Percentiles rank a stretch among this genome's conserved stretches.
These are phyloP conservation scores for Meandrusa payeni DNA, from an alignment of 2,888 invertebrate genomes.

Conservation along the genomic window DNA sequence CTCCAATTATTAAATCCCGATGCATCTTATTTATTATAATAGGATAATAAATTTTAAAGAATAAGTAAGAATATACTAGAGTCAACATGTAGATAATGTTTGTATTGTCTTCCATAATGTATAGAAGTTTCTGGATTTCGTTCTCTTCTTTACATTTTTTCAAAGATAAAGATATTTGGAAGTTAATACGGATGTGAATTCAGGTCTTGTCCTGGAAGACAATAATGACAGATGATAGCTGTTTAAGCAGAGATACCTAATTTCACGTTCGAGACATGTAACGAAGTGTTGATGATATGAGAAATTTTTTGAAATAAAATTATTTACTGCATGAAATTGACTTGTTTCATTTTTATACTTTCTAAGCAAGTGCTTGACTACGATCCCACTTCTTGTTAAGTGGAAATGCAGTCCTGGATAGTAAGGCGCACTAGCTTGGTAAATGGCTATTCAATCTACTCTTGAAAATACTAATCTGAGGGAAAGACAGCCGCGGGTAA, in stretches of 20 bases:
- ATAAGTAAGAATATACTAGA: constrained; percentile 29
- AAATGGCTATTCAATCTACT: too few species aligned
- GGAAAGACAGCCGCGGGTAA: too few species aligned
- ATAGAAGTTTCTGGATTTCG: constrained; percentile 52
- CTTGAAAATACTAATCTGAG: too few species aligned
- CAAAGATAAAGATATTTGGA: constrained; percentile 32
- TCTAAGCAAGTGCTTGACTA: too few species aligned
- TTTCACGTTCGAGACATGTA: constrained; percentile 66
- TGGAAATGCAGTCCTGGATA: too few species aligned
- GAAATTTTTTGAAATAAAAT: constrained; percentile 75
- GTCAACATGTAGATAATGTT: constrained; percentile 54
- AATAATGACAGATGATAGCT: constrained; percentile 77
- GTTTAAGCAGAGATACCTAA: constrained; percentile 66
- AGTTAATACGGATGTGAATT: constrained; percentile 30
- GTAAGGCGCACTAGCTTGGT: too few species aligned
- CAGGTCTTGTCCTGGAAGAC: constrained; percentile 76
- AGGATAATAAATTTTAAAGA: constrained; percentile 22
- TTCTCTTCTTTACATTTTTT: constrained; percentile 38
- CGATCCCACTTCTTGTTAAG: too few species aligned
- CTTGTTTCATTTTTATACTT: constrained; percentile 48
- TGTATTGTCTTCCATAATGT: constrained; percentile 76
- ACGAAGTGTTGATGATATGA: constrained; percentile 64
- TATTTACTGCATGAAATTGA: constrained; percentile 69
- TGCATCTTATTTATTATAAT: constrained; percentile 25
- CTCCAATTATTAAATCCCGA: constrained; percentile 22